phyloP scores from a whole-genome alignment of 2,888 invertebrate genomes.

The Melieria crassipennis region DNA sequence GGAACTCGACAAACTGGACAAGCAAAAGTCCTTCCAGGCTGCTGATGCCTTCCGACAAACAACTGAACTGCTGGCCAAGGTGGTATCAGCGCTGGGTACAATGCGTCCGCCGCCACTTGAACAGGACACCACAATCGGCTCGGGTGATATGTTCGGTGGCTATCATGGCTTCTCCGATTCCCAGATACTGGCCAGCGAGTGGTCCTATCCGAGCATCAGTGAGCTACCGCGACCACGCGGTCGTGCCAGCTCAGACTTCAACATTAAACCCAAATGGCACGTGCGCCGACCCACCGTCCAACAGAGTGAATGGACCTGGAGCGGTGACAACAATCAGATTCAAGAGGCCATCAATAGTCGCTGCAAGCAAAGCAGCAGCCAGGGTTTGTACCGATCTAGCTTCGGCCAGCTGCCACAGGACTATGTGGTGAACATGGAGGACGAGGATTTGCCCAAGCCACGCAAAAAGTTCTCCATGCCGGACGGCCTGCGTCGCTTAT shows the following conservation, averaged over 20 bases:
- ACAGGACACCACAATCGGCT: slow-evolving; percentile 54
- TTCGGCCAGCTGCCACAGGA: slow-evolving; percentile 41
- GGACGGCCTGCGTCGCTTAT: slow-evolving; percentile 60
- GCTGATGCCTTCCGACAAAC: slow-evolving; percentile 78
- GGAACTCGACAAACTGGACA: slow-evolving; percentile 81
- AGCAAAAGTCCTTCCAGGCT: slow-evolving; percentile 74
- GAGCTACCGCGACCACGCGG: slow-evolving; percentile 66
- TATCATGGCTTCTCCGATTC: slow-evolving; percentile 78
- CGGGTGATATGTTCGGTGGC: slow-evolving; percentile 62
- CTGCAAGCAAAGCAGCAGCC: slow-evolving; percentile 51
- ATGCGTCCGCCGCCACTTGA: slow-evolving; percentile 67
- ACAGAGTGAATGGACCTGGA: slow-evolving; percentile 66
- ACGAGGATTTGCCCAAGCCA: slow-evolving; percentile 43
- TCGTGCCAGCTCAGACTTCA: slow-evolving; percentile 72
- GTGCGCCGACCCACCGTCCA: slow-evolving; percentile 47
- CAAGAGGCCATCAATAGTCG: slow-evolving; percentile 63
- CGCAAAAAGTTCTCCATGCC: slow-evolving; percentile 62
- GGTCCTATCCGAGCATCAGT: slow-evolving; percentile 66
- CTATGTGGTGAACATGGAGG: slow-evolving; percentile 53
- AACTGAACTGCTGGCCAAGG: slow-evolving; percentile 78
- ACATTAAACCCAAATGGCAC: slow-evolving; percentile 52
- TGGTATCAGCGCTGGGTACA: slow-evolving; percentile 80
- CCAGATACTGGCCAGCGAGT: slow-evolving; percentile 79
- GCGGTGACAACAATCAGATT: slow-evolving; percentile 65
- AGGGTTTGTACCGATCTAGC: slow-evolving; percentile 48